Conservation (phyloP, 1,140 invertebrate genomes). For the Tachypleus tridentatus region DNA sequence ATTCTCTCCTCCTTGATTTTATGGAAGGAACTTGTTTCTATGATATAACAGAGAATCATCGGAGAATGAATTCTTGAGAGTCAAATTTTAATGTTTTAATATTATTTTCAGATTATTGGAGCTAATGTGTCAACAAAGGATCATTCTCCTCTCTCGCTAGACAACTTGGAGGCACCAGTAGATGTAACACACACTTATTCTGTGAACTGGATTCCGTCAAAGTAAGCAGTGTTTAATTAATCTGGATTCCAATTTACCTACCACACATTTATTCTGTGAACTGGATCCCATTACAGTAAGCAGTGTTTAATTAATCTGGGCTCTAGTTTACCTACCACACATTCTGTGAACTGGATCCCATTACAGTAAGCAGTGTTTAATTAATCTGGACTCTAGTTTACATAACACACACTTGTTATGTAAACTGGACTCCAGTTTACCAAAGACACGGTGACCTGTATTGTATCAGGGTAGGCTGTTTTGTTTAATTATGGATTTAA, state of each 20-base stretch:
- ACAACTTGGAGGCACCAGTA: slow-evolving; percentile 31
- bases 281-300: slow-evolving; percentile 38
- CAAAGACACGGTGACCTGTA: slow-evolving; percentile 24
- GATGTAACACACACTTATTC: slow-evolving; percentile 37
- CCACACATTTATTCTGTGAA: slow-evolving; percentile 40
- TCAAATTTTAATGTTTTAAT: neutral
- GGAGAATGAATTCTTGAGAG: neutral
- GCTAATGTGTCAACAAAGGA: slow-evolving; percentile 40
- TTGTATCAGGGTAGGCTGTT: neutral
- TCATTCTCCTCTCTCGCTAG: slow-evolving; percentile 33
- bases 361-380: too few relatives aligned
- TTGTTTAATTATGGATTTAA: slow-evolving; percentile 9
- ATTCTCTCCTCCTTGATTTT: neutral
- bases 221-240: slow-evolving; percentile 28
- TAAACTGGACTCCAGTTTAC: too few relatives aligned
- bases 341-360: too few relatives aligned
- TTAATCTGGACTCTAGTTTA: too few relatives aligned
- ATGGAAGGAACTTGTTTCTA: neutral
- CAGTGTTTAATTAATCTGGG: slow-evolving; percentile 2
- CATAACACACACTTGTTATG: too few relatives aligned
- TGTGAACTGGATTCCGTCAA: slow-evolving; percentile 37
- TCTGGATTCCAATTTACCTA: slow-evolving; percentile 26
- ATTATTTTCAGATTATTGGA: slow-evolving; percentile 35
- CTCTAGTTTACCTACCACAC: slow-evolving; percentile 29
- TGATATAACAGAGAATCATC: neutral